Evolutionary conservation across 2,797 vertebrate genomes (phyloP).

Genomic region (Tympanoctomys barrerae): DNA sequence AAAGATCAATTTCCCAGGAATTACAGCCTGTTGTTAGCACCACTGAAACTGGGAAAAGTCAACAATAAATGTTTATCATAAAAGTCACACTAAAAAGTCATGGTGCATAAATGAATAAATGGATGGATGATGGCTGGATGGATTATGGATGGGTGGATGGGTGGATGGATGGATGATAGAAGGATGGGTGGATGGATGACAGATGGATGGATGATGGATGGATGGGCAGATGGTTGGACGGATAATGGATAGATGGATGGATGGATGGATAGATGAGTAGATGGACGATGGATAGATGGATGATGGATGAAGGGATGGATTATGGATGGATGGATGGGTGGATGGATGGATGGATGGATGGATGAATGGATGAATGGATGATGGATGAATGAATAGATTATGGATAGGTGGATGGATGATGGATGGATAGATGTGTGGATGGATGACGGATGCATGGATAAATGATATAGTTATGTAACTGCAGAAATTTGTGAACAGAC

Average conservation of each 20-base stretch:
- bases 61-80: background rate
- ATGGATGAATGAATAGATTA: background rate
- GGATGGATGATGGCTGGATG: background rate
- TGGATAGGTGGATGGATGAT: background rate
- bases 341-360: background rate
- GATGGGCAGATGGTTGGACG: no score
- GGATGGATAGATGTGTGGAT: background rate
- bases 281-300: no score
- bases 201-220: background rate
- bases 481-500: background rate
- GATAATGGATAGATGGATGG: background rate
- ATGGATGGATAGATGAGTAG: no score
- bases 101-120: no score
- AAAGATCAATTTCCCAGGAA: background rate
- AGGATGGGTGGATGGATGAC: background rate
- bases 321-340: background rate
- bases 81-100: background rate
- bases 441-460: no score
- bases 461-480: background rate
- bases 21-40: no score
- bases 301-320: background rate
- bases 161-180: no score
- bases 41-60: background rate
- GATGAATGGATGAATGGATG: background rate
- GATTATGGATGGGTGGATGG: background rate